Base-by-base conservation (phyloP, 2,888 invertebrate species). In the Dyspetes luteomarginatus region DNA sequence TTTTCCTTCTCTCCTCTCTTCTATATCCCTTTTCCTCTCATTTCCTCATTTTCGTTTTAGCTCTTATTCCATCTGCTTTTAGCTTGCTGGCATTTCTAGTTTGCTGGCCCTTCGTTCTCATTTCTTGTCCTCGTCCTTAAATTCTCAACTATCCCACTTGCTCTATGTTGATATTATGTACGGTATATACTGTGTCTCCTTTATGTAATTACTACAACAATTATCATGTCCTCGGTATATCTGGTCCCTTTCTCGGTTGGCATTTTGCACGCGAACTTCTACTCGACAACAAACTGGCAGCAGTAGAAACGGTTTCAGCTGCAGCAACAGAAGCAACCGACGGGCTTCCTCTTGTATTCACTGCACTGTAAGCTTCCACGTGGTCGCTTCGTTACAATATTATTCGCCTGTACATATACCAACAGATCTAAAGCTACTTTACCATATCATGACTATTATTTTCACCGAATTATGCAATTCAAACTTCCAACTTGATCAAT, bases 161-260 rank as follows among this genome's bases (percentile, higher is more conserved):
- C 50, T 28, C 43, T 24, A 62, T 72, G 36, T 45, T 50, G 68
- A 19, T 17, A 50, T 43, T 56, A 50, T 62, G 52, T 64, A 43
- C 64, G 65, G 19, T 36, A 30, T 50, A 55, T 65, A 52, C 41
- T 36, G 48, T 58, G 48, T 77, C 73, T 77, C 81, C 84, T 86
- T 85, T 86, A 81, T 81, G 82, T 79, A 84, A 82, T 84, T 82
- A 82, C 81, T 81, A 81, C 74, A 77, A 82, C 87, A 87, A 88
- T 88, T 86, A 87, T 87, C 88, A 84, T 82, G 82, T 82, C 71
- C 75, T 76, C 78, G 72, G 62, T 69, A 62, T 55, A 45, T 62
- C 43, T 50, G 64, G 74, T 36, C 36, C 12, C 9, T 36, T 2
- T 12, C 36, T 30, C 67, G 22, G 41, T 19, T 52, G 60, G 68